Evolutionary conservation across 53 echinoderm and acorn worm genomes (phyloP).

Genomic region (Luidia sarsii): DNA sequence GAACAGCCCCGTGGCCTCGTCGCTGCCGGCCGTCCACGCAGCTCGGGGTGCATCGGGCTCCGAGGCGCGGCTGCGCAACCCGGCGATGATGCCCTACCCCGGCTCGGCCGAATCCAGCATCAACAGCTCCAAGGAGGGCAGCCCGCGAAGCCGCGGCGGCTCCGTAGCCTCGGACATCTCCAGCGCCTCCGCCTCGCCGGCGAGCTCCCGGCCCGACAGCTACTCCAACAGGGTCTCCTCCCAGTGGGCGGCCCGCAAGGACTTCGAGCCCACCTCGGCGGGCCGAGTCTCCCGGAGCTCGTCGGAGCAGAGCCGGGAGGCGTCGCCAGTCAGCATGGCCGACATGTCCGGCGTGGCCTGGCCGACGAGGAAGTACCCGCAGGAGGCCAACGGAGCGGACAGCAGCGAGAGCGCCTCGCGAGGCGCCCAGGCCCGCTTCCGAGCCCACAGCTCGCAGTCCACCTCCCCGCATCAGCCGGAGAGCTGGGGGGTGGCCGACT

Average conservation of each 20-base stretch:
- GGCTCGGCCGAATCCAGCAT: slow-evolving; percentile 48
- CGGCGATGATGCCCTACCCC: slow-evolving; percentile 22
- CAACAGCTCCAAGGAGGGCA: slow-evolving; percentile 69
- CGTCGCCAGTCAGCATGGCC: slow-evolving; percentile 48
- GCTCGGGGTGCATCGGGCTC: slow-evolving; percentile 1
- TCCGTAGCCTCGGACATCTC: slow-evolving; percentile 51
- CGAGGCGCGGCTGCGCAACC: slow-evolving; percentile 24
- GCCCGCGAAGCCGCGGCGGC: slow-evolving; percentile 37
- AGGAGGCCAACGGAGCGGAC: slow-evolving; percentile 70
- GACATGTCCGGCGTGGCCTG: slow-evolving; percentile 47
- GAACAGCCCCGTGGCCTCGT: slow-evolving; percentile 45
- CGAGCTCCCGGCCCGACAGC: slow-evolving; percentile 62
- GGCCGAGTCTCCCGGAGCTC: slow-evolving; percentile 39
- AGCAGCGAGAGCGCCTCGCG: slow-evolving; percentile 70
- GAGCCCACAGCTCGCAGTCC: slow-evolving; percentile 73
- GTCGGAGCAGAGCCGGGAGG: slow-evolving; percentile 52
- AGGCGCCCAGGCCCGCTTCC: slow-evolving; percentile 56
- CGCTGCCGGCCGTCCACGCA: slow-evolving; percentile 27
- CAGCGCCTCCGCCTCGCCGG: slow-evolving; percentile 47
- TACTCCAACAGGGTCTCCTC: slow-evolving; percentile 62
- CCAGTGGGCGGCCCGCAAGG: slow-evolving; percentile 42
- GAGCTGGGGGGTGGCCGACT: slow-evolving; percentile 56
- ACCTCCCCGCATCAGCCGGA: slow-evolving; percentile 68
- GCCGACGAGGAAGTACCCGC: slow-evolving; percentile 66
- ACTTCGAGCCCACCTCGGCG: slow-evolving; percentile 22